Conservation (phyloP, 2,797 vertebrate species). For the Natrix natrix region DNA sequence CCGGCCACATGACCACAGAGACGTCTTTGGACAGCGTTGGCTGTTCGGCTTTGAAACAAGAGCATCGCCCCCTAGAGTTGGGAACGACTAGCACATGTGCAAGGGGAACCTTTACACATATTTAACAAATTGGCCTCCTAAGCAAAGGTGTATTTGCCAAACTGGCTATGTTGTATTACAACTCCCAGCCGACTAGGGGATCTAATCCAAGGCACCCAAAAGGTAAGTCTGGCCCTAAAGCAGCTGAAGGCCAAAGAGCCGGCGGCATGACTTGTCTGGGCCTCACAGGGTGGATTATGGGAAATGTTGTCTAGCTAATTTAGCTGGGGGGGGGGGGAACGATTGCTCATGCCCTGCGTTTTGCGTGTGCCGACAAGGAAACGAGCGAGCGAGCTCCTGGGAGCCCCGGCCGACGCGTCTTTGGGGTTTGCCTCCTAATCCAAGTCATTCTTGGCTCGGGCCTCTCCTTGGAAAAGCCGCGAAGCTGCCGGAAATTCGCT, state of each 20-base stretch:
- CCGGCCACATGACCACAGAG: too few relatives aligned
- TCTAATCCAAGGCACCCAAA: not conserved
- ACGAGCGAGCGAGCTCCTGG: not conserved
- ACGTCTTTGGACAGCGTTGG: too few relatives aligned
- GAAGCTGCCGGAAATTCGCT: not conserved
- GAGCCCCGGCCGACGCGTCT: not conserved
- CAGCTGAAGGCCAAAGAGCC: not conserved
- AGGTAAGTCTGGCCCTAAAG: not conserved
- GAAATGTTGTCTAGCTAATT: not conserved
- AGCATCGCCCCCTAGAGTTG: too few relatives aligned
- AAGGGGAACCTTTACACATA: not conserved
- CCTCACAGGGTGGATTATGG: not conserved
- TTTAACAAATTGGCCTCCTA: not conserved
- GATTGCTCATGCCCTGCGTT: not conserved
- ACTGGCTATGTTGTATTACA: not conserved
- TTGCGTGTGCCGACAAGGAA: not conserved
- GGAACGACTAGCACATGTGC: too few relatives aligned
- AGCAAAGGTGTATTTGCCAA: not conserved
- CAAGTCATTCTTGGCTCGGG: not conserved
- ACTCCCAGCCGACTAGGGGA: not conserved
- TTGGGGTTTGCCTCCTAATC: not conserved
- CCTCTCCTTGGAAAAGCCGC: not conserved
- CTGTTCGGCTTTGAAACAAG: too few relatives aligned
- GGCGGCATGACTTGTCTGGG: not conserved
- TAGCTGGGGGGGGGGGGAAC: rapidly evolving